phyloP scores from a whole-genome alignment of 2,797 vertebrate species.

The Phoeniculus purpureus region DNA sequence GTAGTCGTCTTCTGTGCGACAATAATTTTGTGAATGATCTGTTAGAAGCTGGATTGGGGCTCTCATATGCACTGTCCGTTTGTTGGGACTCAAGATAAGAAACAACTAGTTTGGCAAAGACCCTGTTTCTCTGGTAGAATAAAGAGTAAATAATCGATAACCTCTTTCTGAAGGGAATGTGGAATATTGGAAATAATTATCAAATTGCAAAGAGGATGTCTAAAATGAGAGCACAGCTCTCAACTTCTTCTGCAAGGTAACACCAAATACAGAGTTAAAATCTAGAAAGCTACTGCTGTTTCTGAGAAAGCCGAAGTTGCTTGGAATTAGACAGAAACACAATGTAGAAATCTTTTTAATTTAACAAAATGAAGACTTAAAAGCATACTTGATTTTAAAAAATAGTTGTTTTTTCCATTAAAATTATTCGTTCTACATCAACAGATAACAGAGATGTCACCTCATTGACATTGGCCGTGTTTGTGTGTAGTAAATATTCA shows the following conservation, averaged over 20 bases:
- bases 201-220: neutral
- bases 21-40: neutral
- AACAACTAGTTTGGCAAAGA: neutral
- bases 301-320: neutral
- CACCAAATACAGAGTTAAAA: neutral
- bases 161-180: neutral
- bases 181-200: neutral
- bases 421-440: neutral
- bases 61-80: neutral
- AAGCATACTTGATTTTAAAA: neutral
- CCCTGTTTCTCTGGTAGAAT: neutral
- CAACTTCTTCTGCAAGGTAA: neutral
- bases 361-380: neutral
- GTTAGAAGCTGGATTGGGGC: neutral
- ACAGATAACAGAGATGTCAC: neutral
- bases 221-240: neutral
- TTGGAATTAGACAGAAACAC: neutral
- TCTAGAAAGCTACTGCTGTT: neutral
- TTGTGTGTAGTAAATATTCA: neutral
- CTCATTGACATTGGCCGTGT: neutral
- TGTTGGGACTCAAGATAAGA: neutral
- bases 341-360: neutral
- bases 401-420: neutral
- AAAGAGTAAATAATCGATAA: neutral
- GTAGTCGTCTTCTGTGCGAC: neutral